phyloP scores from a whole-genome alignment of 2,888 invertebrate species.

The Lobophora halterata region DNA sequence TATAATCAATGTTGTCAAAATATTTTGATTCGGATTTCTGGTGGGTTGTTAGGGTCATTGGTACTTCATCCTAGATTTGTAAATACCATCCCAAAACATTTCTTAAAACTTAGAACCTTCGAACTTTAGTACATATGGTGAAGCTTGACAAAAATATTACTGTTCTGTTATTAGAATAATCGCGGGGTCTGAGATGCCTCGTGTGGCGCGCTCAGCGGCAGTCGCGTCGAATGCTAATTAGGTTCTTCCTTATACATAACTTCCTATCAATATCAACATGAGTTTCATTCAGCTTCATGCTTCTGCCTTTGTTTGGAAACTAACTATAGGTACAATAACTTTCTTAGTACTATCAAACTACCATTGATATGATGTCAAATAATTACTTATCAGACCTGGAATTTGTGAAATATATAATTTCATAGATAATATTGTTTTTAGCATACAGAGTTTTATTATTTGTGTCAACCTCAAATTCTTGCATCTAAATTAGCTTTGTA shows the following conservation, averaged over 20 bases:
- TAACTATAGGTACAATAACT: conserved; percentile 10
- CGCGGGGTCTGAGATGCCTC: conserved; percentile 48
- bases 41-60: conserved; percentile 25
- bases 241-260: conserved; percentile 66
- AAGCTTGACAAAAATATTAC: conserved; percentile 1
- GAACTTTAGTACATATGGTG: too few species aligned
- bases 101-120: too few species aligned
- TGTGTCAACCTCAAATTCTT: conserved; percentile 46
- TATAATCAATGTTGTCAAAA: conserved; percentile 77
- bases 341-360: neutral
- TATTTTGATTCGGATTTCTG: conserved; percentile 44
- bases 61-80: conserved; percentile 8
- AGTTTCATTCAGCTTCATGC: conserved; percentile 28
- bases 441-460: conserved; percentile 23
- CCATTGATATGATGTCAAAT: too few species aligned
- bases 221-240: conserved; percentile 73
- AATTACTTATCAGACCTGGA: too few species aligned
- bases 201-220: conserved; percentile 56
- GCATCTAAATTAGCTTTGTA: conserved; percentile 37
- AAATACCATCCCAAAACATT: too few species aligned
- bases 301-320: conserved; percentile 27
- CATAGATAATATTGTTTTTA: neutral
- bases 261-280: conserved; percentile 63
- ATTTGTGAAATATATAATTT: too few species aligned
- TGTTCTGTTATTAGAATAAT: conserved; percentile 11